These are phyloP conservation scores for Griposia aprilina DNA, from an alignment of 2,888 invertebrate genomes.

Conservation along the genomic window DNA sequence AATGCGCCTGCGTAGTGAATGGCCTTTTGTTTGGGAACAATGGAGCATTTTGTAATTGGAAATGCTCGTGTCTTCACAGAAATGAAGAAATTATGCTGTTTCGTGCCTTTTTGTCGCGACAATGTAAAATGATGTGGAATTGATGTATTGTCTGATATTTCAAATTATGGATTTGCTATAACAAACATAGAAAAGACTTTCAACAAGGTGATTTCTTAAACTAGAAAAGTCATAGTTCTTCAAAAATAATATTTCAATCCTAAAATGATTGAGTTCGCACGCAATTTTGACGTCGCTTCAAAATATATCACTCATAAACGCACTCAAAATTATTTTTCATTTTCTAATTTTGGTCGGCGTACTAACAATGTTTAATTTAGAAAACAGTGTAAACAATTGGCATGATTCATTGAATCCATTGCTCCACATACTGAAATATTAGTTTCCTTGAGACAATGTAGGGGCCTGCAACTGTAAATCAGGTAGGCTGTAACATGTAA, in stretches of 20 bases:
- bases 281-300: constrained; percentile 1
- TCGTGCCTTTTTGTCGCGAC: constrained; percentile 38
- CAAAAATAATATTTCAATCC: background rate
- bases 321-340: constrained; percentile 51
- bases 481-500: constrained; percentile 46
- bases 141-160: constrained; percentile 35
- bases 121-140: constrained; percentile 36
- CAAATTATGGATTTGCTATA: background rate
- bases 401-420: constrained; percentile 81
- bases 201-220: background rate
- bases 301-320: constrained; percentile 25
- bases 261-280: background rate
- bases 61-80: constrained; percentile 57
- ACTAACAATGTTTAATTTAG: constrained; percentile 78
- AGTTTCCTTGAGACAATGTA: constrained; percentile 73
- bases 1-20: constrained; percentile 65
- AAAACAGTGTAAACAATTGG: constrained; percentile 74
- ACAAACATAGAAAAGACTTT: background rate
- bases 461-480: constrained; percentile 56
- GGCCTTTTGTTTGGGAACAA: constrained; percentile 77
- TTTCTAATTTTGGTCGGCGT: constrained; percentile 71
- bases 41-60: constrained; percentile 67
- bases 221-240: background rate
- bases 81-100: constrained; percentile 57
- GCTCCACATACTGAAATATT: constrained; percentile 77